Evolutionary conservation across 37 sponge, comb jelly and placozoan genomes (phyloP).

Genomic region (Dysidea cf. avara): DNA sequence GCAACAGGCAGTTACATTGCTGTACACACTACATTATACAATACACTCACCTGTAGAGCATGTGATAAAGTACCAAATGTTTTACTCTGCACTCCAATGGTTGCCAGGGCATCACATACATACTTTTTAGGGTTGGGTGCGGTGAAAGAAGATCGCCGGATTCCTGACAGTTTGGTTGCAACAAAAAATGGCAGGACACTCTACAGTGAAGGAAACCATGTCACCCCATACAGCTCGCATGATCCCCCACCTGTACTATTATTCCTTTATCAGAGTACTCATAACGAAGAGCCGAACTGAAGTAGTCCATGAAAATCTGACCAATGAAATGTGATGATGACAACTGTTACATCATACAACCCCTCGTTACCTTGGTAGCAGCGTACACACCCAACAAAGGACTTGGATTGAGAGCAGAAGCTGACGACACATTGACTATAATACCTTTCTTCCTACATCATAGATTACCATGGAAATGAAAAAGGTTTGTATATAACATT

Average conservation of each 20-base stretch:
- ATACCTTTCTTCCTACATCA: conserved; percentile 28
- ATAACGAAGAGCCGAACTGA: conserved; percentile 46
- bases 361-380: conserved; percentile 49
- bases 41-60: conserved; percentile 41
- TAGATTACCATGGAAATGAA: no score
- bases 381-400: conserved; percentile 36
- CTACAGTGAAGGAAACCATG: not conserved
- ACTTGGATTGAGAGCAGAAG: not conserved
- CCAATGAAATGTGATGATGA: no score
- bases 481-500: no score
- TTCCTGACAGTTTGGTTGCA: conserved; percentile 10
- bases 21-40: no score
- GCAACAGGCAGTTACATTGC: no score
- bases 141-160: not conserved
- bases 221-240: not conserved
- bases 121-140: conserved; percentile 19
- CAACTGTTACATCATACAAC: no score
- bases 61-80: conserved; percentile 30
- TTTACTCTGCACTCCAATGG: conserved; percentile 30
- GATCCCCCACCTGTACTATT: conserved; percentile 61
- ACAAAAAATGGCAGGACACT: conserved; percentile 22
- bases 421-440: conserved; percentile 56
- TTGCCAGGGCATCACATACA: conserved; percentile 29
- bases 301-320: conserved; percentile 46
- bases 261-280: conserved; percentile 67